A percentile compares a stretch with the other conserved stretches of the same genome.
These are phyloP conservation scores for Diarsia brunnea DNA, from an alignment of 2,888 invertebrate species.

Conservation along the genomic window DNA sequence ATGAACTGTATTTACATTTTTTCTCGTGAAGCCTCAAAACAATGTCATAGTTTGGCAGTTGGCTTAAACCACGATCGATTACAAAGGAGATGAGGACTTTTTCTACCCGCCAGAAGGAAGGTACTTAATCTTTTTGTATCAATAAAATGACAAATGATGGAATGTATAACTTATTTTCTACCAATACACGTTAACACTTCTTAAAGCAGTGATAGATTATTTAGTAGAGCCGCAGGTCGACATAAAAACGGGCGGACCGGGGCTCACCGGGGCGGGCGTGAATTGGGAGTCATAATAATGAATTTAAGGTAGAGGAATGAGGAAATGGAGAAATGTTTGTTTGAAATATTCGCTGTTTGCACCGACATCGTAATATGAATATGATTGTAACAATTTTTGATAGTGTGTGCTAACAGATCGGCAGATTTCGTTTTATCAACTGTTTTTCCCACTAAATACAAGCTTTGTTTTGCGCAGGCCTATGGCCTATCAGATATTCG, in stretches of 20 bases:
- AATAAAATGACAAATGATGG: constrained; percentile 1
- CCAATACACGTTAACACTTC: constrained; percentile 31
- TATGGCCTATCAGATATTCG: background rate
- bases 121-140: background rate
- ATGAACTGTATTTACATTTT: constrained; percentile 53
- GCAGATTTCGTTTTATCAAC: background rate
- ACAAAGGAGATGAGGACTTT: background rate
- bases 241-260: constrained; percentile 74
- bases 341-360: constrained; percentile 23
- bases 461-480: background rate
- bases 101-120: background rate
- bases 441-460: background rate
- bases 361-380: constrained; percentile 30
- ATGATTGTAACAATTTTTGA: background rate
- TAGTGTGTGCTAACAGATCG: background rate
- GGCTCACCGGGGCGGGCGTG: constrained; percentile 71
- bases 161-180: constrained; percentile 4
- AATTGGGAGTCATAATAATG: constrained; percentile 76
- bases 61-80: background rate
- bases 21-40: constrained; percentile 6
- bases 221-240: constrained; percentile 51
- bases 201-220: constrained; percentile 56
- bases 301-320: constrained; percentile 72
- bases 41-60: constrained; percentile 30
- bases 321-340: constrained; percentile 29